These are phyloP conservation scores for Arnoldichthys spilopterus DNA, from an alignment of 2,797 vertebrate genomes.

Conservation along the genomic window DNA sequence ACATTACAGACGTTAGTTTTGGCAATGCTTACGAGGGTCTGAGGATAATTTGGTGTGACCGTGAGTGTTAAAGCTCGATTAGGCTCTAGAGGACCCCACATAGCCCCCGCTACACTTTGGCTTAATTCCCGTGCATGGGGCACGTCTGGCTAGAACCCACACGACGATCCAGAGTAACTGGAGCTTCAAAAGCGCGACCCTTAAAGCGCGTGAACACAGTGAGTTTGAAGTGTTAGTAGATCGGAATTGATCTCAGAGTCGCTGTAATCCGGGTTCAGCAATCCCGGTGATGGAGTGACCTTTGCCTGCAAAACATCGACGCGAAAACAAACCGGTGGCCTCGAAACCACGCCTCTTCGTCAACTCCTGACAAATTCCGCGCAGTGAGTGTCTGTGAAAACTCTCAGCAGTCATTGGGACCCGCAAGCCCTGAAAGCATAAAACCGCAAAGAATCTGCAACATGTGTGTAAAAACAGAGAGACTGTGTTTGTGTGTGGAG, in stretches of 20 bases:
- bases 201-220: constrained; percentile 36
- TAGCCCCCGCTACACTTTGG: constrained; percentile 58
- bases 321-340: constrained; percentile 84
- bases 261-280: constrained; percentile 32
- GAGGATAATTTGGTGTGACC: constrained; percentile 76
- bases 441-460: neutral
- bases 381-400: constrained; percentile 86
- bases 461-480: neutral
- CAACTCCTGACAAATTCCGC: constrained; percentile 90
- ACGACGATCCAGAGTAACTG: constrained; percentile 65
- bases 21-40: constrained; percentile 62
- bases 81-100: constrained; percentile 67
- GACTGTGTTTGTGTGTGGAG: neutral
- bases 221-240: constrained; percentile 46
- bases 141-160: constrained; percentile 50
- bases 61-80: constrained; percentile 74
- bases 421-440: constrained; percentile 56
- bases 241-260: constrained; percentile 32
- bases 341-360: constrained; percentile 83
- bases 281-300: constrained; percentile 52
- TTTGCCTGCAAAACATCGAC: constrained; percentile 63
- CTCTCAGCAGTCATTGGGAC: constrained; percentile 93
- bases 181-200: constrained; percentile 68
- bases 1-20: neutral
- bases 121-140: constrained; percentile 17